Base-by-base conservation (phyloP, 2,797 vertebrate species). In the Perodicticus potto region DNA sequence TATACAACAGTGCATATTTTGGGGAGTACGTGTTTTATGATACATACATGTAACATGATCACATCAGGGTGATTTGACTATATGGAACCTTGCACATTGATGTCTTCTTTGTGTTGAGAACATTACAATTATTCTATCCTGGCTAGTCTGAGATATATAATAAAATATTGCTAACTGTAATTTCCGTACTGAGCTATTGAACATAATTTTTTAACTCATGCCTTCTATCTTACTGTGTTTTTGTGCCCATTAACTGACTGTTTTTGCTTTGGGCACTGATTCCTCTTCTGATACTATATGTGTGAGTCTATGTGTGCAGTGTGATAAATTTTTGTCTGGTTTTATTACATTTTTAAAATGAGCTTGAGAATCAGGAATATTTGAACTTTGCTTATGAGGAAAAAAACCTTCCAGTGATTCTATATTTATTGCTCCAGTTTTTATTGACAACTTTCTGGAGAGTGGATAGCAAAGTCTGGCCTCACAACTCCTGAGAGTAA, bases 281-380 rank as follows among this genome's bases (percentile, higher is more conserved):
- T 63, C 29, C n/a, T 83, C 76, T 80, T 27, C 57, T 84, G 63
- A 65, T 32, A 91, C 11, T 40, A 16, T 45, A 11, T 14, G 57
- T 55, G 13, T 14, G 59, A 84, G 37, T 3, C 14, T 78, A 5
- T 19, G 27, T 27, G 61, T 59, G 32, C 32, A 65, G 76, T 77
- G n/a, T 29, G 76, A 88, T 77, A 22, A 43, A 63, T 65, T 94
- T 87, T 61, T 72, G 7, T 65, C 63, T 65, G 61, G 20, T 78
- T 72, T 87, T 65, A 67, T 61, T 69, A 32, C 74, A 93, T n/a
- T 9, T 59, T 80, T 89, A 73, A 67, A 83, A 76, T 63, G 76
- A 70, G 55, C 37, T 83, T 77, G 88, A 89, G 29, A 92, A 61
- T 77, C 23, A 70, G 78, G 55, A 14, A 82, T 40, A 76, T 53